phyloP scores from a whole-genome alignment of 2,113 vertebrate genomes.

The Zosterops lateralis region DNA sequence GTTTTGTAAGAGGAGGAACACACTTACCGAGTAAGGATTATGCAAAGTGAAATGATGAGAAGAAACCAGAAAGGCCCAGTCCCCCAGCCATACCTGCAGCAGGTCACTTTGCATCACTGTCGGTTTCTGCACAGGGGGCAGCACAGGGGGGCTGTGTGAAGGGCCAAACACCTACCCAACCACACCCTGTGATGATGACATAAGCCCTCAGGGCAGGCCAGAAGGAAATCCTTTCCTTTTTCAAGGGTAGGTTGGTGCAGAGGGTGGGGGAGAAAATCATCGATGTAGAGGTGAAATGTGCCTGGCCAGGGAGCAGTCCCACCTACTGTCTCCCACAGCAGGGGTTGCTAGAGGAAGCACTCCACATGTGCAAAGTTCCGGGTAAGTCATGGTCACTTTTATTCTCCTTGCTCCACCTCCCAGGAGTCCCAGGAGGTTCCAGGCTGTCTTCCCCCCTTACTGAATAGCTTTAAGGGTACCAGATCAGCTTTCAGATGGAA shows the following conservation, averaged over 20 bases:
- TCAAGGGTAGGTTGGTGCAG: no score
- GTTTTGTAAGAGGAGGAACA: not conserved
- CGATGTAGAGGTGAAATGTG: accelerated
- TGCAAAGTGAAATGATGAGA: not conserved
- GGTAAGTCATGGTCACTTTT: not conserved
- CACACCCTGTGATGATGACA: accelerated
- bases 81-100: not conserved
- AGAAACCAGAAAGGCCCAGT: not conserved
- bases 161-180: not conserved
- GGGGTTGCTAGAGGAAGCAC: not conserved
- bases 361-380: not conserved
- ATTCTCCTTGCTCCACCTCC: not conserved
- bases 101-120: accelerated
- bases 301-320: not conserved
- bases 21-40: not conserved
- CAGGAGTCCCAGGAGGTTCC: not conserved
- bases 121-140: accelerated
- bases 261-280: not conserved
- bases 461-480: not conserved
- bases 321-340: not conserved
- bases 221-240: not conserved
- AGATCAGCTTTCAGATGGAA: not conserved
- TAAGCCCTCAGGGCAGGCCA: not conserved
- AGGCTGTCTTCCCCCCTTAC: not conserved
- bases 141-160: no score